A percentile compares a stretch with the other conserved stretches of the same genome.
Conservation (phyloP, 2,113 vertebrate genomes). For the Albula goreensis region DNA sequence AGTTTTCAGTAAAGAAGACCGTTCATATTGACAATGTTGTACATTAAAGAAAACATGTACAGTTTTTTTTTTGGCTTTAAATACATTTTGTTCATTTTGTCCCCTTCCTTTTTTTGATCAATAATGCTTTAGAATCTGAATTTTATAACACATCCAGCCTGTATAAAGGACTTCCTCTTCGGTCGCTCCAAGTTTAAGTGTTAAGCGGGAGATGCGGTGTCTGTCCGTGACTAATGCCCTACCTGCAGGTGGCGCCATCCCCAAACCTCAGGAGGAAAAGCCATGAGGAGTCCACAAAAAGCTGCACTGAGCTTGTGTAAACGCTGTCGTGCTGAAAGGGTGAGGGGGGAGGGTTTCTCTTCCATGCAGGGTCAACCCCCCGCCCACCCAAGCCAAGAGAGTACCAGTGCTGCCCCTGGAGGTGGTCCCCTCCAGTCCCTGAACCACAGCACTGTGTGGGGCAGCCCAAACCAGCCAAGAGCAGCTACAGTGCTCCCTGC, state of each 20-base stretch:
- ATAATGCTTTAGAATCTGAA: slow-evolving; percentile 25
- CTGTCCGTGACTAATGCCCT: too few relatives aligned
- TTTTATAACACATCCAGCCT: slow-evolving; percentile 32
- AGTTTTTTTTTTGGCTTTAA: slow-evolving; percentile 36
- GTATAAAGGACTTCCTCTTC: slow-evolving; percentile 4
- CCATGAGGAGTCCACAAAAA: not conserved
- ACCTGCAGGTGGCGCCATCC: too few relatives aligned
- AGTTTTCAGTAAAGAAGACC: slow-evolving; percentile 58
- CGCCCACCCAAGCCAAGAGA: not conserved
- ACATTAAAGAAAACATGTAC: slow-evolving; percentile 50
- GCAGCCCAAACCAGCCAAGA: not conserved
- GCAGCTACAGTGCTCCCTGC: not conserved
- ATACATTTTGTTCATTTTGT: slow-evolving; percentile 21
- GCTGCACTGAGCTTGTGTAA: not conserved
- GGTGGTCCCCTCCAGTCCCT: not conserved
- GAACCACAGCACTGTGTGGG: not conserved
- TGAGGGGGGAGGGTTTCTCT: not conserved
- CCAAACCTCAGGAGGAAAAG: not conserved
- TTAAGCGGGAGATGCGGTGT: not conserved
- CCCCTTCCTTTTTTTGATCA: slow-evolving; percentile 49
- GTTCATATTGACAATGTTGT: slow-evolving; percentile 59
- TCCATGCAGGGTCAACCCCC: not conserved
- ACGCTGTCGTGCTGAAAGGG: not conserved
- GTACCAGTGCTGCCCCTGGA: not conserved
- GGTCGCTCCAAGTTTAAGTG: not conserved